A percentile compares a stretch with the other conserved stretches of the same genome.
Conservation (phyloP, 2,888 invertebrate species). For the Caenorhabditis macrosperma region DNA sequence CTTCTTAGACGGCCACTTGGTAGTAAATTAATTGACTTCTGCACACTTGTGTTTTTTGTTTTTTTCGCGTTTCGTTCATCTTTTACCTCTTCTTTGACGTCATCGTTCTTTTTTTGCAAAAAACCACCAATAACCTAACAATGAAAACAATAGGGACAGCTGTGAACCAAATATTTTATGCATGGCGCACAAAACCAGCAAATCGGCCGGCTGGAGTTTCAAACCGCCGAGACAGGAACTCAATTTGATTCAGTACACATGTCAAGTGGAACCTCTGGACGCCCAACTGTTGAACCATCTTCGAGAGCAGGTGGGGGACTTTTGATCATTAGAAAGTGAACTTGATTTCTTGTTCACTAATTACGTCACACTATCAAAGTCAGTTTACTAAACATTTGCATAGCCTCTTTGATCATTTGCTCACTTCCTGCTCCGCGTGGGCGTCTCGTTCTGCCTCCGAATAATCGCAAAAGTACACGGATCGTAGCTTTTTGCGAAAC, state of each 20-base stretch:
- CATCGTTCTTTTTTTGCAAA: slow-evolving; percentile 25
- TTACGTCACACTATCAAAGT: slow-evolving; percentile 17
- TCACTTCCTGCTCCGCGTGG: slow-evolving; percentile 25
- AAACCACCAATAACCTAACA: slow-evolving; percentile 28
- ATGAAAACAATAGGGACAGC: slow-evolving; percentile 52
- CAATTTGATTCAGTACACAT: slow-evolving; percentile 61
- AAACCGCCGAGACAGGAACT: slow-evolving; percentile 63
- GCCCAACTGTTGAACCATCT: slow-evolving; percentile 61
- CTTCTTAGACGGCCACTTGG: slow-evolving; percentile 7
- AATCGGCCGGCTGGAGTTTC: slow-evolving; percentile 68
- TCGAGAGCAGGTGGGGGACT: slow-evolving; percentile 57
- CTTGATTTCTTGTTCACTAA: not conserved
- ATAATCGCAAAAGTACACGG: slow-evolving; percentile 39
- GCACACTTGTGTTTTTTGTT: slow-evolving; percentile 26
- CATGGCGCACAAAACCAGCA: slow-evolving; percentile 68
- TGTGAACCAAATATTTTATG: slow-evolving; percentile 43
- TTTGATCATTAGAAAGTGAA: not conserved
- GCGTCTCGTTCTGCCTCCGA: slow-evolving; percentile 3
- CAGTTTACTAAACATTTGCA: slow-evolving; percentile 44
- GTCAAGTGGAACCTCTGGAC: slow-evolving; percentile 58
- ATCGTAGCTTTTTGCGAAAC: slow-evolving; percentile 13
- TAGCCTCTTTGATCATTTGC: slow-evolving; percentile 41
- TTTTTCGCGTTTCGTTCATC: slow-evolving; percentile 26
- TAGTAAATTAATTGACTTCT: slow-evolving; percentile 47
- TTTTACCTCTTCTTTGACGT: slow-evolving; percentile 33